Conservation (phyloP, 2,797 vertebrate genomes). For the Mus caroli region DNA sequence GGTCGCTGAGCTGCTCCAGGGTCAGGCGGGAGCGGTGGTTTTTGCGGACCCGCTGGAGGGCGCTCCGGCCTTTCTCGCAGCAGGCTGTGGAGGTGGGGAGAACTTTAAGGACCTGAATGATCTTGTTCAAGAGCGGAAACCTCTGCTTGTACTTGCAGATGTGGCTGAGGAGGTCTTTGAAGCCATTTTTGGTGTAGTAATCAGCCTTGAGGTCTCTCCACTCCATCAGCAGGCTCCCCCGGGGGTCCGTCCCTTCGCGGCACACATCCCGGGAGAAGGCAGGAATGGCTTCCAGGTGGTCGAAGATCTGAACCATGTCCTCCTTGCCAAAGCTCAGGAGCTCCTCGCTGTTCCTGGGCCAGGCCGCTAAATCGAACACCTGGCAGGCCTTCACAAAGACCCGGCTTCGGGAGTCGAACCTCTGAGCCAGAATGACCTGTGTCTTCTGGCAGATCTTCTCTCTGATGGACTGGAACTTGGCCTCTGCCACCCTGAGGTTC, state of each 20-base stretch:
- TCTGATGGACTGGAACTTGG: conserved; percentile 98
- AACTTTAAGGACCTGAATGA: conserved; percentile 94
- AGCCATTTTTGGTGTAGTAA: conserved; percentile 95
- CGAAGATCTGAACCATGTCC: conserved; percentile 95
- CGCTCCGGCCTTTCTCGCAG: conserved; percentile 95
- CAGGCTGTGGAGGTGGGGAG: conserved; percentile 95
- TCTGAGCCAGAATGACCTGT: conserved; percentile 94
- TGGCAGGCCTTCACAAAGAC: conserved; percentile 95
- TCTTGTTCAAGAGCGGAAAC: conserved; percentile 95
- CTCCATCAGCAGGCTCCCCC: conserved; percentile 93
- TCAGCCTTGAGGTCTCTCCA: conserved; percentile 98
- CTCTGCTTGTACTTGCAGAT: conserved; percentile 96
- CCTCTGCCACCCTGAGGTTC: conserved; percentile 96
- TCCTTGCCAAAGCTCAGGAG: conserved; percentile 95
- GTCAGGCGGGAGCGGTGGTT: conserved; percentile 95
- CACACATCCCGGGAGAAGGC: conserved; percentile 89
- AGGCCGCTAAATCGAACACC: conserved; percentile 94
- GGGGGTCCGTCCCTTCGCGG: conserved; percentile 90
- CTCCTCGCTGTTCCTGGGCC: conserved; percentile 94
- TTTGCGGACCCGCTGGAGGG: conserved; percentile 94
- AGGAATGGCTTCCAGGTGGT: conserved; percentile 94
- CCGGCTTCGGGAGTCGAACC: conserved; percentile 94
- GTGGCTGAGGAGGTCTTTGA: conserved; percentile 95
- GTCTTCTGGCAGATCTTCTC: conserved; percentile 98
- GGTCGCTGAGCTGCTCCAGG: conserved; percentile 96